Evolutionary conservation across 2,113 vertebrate species (phyloP), one percentile per base, ranked within the genome.

Genomic region (Leptosomus discolor): DNA sequence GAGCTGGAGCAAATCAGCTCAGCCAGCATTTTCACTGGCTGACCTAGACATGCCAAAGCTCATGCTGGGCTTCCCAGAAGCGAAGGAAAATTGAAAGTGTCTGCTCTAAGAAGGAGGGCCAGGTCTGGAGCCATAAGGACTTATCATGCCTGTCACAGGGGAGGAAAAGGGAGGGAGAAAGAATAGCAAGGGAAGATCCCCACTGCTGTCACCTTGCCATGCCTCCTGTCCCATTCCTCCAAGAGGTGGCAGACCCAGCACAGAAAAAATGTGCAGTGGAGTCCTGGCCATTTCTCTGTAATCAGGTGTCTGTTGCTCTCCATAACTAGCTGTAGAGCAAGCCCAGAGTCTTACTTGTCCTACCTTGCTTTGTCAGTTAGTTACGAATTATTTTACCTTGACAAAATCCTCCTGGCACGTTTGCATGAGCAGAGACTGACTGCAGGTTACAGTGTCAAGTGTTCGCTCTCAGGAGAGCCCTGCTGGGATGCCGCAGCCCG

Each of bases 281-380:
- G 9, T 54, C 48, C 29, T 73, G 27, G 51, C n/a, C 36, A 26
- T 56, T 73, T 57, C 30, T 15, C 36, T 84, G 39, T 54, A 29
- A 13, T 15, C 48, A 29, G 10, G 18, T 51, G 34, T 20, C 74
- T 78, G 20, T 60, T 68, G 20, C 13, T 51, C 22, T 94, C 70
- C 26, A 23, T 58, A 85, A 61, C 17, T n/a, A 58, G 17, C 21
- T 36, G 24, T 36, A 63, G 37, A 51, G 23, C 24, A n/a, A 85
- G 56, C 43, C 36, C 1, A 2, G 30, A 29, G 10, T 30, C 20
- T 8, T 60, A 68, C 3, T 60, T 85, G 39, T 60, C 30, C 56
- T 79, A 19, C 34, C 83, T 67, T 65, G 13, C 34, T 39, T 37
- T 75, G n/a, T 56, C 0, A 0, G 9, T 18, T 30, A 75, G 50